phyloP scores from a whole-genome alignment of 2,113 vertebrate species.

The Melanostigma gelatinosum region DNA sequence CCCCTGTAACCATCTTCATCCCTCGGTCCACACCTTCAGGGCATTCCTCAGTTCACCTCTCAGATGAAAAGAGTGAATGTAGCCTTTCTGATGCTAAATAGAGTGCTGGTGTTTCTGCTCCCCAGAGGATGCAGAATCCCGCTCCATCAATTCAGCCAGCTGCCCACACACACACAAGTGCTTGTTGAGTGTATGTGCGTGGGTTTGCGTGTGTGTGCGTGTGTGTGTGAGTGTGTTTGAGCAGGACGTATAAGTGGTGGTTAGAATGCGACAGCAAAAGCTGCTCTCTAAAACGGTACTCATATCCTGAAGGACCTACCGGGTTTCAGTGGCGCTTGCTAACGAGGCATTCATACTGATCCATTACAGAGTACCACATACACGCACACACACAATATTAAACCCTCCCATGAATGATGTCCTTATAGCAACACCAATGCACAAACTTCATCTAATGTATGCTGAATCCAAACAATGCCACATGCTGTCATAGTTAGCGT shows the following conservation, averaged over 20 bases:
- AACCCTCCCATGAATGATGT: constrained; percentile 28
- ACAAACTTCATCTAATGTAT: background rate
- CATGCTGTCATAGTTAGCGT: background rate
- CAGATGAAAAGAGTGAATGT: constrained; percentile 70
- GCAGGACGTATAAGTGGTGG: constrained; percentile 65
- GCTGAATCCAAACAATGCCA: background rate
- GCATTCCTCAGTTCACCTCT: constrained; percentile 70
- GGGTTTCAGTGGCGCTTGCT: constrained; percentile 74
- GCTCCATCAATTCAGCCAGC: constrained; percentile 78
- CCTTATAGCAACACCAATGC: background rate
- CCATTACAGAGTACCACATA: constrained; percentile 65
- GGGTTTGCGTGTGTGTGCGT: constrained; percentile 55
- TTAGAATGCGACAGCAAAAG: constrained; percentile 74
- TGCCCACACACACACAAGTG: constrained; percentile 81
- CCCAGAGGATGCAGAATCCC: constrained; percentile 72
- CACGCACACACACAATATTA: constrained; percentile 18
- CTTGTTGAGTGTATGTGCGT: constrained; percentile 74
- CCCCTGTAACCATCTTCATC: constrained; percentile 55
- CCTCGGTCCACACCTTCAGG: constrained; percentile 71
- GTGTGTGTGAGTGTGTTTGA: constrained; percentile 36
- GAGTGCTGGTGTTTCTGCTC: constrained; percentile 72
- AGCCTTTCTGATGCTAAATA: constrained; percentile 74
- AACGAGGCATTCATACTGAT: constrained; percentile 80
- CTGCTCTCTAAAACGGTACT: constrained; percentile 76
- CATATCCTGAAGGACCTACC: constrained; percentile 74